These are phyloP conservation scores for Corythoichthys intestinalis DNA, from an alignment of 2,113 vertebrate genomes.

Conservation along the genomic window DNA sequence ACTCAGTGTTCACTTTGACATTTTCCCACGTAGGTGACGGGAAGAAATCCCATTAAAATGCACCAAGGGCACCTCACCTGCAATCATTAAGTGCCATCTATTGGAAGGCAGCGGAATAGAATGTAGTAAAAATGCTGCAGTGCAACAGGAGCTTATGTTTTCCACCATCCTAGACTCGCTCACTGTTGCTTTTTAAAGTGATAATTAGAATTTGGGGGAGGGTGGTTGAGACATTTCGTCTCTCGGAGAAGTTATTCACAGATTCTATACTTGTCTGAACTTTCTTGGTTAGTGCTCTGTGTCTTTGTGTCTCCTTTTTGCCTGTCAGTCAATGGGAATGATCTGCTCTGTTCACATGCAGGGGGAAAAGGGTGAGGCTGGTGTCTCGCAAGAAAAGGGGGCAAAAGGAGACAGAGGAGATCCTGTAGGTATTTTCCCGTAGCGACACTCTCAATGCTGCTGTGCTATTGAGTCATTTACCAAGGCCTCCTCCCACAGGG, in stretches of 20 bases:
- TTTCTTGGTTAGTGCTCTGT: constrained; percentile 26
- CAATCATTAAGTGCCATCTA: constrained; percentile 75
- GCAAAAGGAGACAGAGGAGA: constrained; percentile 77
- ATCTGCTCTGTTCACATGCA: constrained; percentile 62
- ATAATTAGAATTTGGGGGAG: constrained; percentile 11
- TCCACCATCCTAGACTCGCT: constrained; percentile 24
- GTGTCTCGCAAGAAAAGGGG: constrained; percentile 65
- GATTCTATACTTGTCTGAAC: constrained; percentile 9
- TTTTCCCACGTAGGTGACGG: constrained; percentile 30
- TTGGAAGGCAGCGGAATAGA: constrained; percentile 54
- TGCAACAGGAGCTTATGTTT: constrained; percentile 46
- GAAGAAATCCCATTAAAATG: constrained; percentile 29
- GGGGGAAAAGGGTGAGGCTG: constrained; percentile 74
- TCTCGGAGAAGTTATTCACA: constrained; percentile 28
- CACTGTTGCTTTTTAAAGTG: not conserved
- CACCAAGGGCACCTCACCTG: constrained; percentile 25
- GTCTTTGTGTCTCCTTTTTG: constrained; percentile 24
- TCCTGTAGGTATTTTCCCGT: constrained; percentile 70
- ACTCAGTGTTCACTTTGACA: constrained; percentile 44
- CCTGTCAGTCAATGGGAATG: constrained; percentile 51
- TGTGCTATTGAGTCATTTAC: constrained; percentile 52
- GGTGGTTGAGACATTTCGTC: constrained; percentile 2
- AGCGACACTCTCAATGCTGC: constrained; percentile 49
- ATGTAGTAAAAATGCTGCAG: constrained; percentile 46
- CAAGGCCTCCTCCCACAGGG: constrained; percentile 67